Base-by-base conservation (phyloP, 2,888 invertebrate species). In the Ecliptopera silaceata region DNA sequence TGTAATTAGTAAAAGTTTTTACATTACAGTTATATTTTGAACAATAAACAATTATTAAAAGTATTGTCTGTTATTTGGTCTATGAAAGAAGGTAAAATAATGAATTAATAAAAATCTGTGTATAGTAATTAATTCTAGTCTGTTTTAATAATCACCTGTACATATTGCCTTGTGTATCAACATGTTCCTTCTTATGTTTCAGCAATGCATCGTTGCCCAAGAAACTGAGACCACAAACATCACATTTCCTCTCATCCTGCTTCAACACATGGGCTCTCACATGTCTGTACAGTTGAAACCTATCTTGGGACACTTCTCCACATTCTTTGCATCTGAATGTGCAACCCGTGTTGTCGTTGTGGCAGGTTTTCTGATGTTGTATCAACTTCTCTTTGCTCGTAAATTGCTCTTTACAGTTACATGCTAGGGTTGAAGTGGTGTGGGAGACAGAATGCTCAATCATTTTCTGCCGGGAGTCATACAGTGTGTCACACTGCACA, bases 271-370 rank as follows among this genome's bases (percentile, higher is more conserved):
- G 91, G 3, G 74, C 65, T 62, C 80, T 87, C 0, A 80, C 89
- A 75, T 92, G 92, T 34, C 74, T 78, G 53, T 86, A 91, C 1
- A 91, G 52, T 12, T 79, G 76, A 34, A 83, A 80, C 56, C 86
- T 69, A 26, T 88, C 84, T 64, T 75, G 81, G 38, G 87, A 91
- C 0, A 75, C 76, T 4, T 80, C 72, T 0, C 82, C 81, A 56
- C 92, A 91, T 64, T 86, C 82, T 52, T 85, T 89, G 65, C 92
- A 92, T 5, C 84, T 74, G 61, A 86, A 89, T 3, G 75, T 68
- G 46, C 77, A 83, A 0, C 85, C 85, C 49, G 80, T 66, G 1
- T 71, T 64, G 0, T 81, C 68, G 39, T 78, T 81, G 48, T 88
- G 74, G 54, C 88, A 88, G 1, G 68, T 72, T 62, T 79, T 85